These are phyloP conservation scores for Grapholita molesta DNA, from an alignment of 1,140 invertebrate genomes.

Conservation along the genomic window DNA sequence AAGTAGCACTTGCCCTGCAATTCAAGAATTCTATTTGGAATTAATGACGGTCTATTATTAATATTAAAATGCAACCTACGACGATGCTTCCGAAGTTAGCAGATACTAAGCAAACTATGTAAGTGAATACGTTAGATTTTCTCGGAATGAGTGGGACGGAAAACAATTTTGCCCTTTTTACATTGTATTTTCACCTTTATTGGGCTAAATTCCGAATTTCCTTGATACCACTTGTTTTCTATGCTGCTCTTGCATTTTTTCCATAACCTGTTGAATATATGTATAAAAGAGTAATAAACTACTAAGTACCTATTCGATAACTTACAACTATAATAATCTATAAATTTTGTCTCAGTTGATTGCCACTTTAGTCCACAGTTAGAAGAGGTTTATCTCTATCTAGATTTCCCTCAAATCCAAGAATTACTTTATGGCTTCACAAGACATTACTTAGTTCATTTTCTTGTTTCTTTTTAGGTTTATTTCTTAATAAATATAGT, in stretches of 20 bases:
- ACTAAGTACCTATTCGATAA: too few species aligned
- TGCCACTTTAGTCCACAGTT: too few species aligned
- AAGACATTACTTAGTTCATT: background rate
- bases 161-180: constrained; percentile 1
- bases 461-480: background rate
- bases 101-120: constrained; percentile 70
- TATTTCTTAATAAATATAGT: too few species aligned
- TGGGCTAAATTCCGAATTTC: background rate
- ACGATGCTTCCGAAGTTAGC: constrained; percentile 65
- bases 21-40: constrained; percentile 26
- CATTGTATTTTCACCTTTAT: background rate
- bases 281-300: background rate
- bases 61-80: constrained; percentile 53
- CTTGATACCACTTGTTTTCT: background rate
- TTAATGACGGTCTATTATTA: constrained; percentile 38
- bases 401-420: background rate
- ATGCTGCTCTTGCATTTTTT: background rate
- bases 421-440: background rate
- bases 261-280: constrained; percentile 25
- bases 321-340: too few species aligned
- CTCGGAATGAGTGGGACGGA: constrained; percentile 19
- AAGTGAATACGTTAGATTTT: constrained; percentile 39
- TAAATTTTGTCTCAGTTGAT: too few species aligned
- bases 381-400: too few species aligned
- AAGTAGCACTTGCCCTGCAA: constrained; percentile 29